A percentile compares a stretch with the other conserved stretches of the same genome.
These are phyloP conservation scores for Brachirus orientalis DNA, from an alignment of 2,113 vertebrate genomes.

Conservation along the genomic window DNA sequence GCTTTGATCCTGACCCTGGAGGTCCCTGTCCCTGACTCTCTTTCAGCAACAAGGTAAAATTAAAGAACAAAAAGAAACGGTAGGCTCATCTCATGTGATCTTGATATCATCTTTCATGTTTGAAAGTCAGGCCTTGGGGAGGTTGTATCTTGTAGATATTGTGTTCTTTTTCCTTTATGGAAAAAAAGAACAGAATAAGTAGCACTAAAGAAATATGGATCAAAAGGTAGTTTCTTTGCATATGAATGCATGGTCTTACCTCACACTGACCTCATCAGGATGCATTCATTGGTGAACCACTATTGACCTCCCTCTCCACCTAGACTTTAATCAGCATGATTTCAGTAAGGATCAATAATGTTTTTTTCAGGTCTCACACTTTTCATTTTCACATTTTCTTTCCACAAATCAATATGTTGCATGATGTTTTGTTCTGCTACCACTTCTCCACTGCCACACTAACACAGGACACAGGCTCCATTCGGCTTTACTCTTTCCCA, in stretches of 20 bases:
- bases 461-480: not conserved
- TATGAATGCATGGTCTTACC: not conserved
- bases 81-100: constrained; percentile 32
- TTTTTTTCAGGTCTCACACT: constrained; percentile 77
- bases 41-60: constrained; percentile 53
- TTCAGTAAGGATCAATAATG: constrained; percentile 77
- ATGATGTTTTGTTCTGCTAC: constrained; percentile 56
- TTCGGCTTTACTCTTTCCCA: constrained; percentile 47
- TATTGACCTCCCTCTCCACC: constrained; percentile 58
- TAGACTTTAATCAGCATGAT: constrained; percentile 74
- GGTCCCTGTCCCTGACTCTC: constrained; percentile 56
- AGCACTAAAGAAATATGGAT: not conserved
- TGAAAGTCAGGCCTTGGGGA: constrained; percentile 28
- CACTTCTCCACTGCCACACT: constrained; percentile 5
- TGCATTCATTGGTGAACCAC: constrained; percentile 54
- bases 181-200: not conserved
- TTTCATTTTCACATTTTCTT: constrained; percentile 62
- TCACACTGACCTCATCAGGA: constrained; percentile 55
- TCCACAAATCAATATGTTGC: constrained; percentile 67
- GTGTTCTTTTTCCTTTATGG: not conserved
- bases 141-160: constrained; percentile 7
- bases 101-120: constrained; percentile 35
- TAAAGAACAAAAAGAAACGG: constrained; percentile 61
- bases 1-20: constrained; percentile 58
- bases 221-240: constrained; percentile 15